Evolutionary conservation across 2,113 vertebrate genomes (phyloP).

Genomic region (Rhodinocichla rosea): DNA sequence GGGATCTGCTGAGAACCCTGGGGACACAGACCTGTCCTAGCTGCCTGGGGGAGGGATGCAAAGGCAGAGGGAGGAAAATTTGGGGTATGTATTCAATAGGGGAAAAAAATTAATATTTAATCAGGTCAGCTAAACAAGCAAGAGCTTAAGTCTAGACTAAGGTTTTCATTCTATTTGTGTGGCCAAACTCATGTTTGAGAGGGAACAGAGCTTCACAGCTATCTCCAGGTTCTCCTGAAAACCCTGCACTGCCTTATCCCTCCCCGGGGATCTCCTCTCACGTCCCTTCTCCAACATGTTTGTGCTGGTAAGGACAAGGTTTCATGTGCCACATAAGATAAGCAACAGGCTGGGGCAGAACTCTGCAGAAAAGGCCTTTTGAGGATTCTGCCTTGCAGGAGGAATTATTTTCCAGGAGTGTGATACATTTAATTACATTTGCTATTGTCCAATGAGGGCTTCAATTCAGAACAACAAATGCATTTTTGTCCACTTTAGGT

Average conservation of each 20-base stretch:
- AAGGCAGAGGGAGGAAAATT: background rate
- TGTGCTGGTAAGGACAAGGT: background rate
- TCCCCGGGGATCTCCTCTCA: background rate
- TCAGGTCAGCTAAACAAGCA: background rate
- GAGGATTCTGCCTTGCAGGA: background rate
- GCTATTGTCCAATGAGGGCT: background rate
- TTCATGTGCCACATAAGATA: background rate
- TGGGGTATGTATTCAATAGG: background rate
- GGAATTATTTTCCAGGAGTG: background rate
- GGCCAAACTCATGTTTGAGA: background rate
- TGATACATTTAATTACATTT: background rate
- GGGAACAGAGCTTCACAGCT: background rate
- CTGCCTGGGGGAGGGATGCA: background rate
- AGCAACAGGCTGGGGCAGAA: background rate
- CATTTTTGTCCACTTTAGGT: background rate
- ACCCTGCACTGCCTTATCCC: background rate
- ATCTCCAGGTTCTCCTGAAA: background rate
- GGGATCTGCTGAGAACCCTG: background rate
- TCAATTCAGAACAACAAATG: background rate
- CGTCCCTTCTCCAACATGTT: background rate
- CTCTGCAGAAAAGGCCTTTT: background rate
- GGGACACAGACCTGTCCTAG: background rate
- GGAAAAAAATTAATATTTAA: background rate
- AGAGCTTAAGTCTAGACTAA: background rate
- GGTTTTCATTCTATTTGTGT: background rate